Evolutionary conservation across 2,888 invertebrate genomes (phyloP).

Genomic region (Drosophila merina): DNA sequence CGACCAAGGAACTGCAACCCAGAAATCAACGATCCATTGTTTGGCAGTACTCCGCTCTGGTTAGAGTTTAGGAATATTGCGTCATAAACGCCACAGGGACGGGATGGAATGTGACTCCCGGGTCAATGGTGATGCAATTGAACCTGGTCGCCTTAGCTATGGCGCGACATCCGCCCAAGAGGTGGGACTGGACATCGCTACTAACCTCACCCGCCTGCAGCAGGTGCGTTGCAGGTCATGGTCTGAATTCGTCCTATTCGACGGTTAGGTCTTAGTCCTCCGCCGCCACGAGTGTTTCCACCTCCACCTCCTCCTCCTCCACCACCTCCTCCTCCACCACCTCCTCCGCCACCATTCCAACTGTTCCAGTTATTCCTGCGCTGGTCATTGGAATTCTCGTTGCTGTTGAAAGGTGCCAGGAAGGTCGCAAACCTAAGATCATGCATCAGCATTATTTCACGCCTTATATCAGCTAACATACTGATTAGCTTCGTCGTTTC

Average conservation of each 20-base stretch:
- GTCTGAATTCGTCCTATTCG: conserved; percentile 64
- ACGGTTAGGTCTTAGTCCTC: conserved; percentile 68
- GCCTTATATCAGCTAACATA: neutral
- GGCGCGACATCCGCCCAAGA: conserved; percentile 17
- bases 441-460: neutral
- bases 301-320: conserved; percentile 61
- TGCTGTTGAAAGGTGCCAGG: conserved; percentile 68
- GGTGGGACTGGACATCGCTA: conserved; percentile 32
- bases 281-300: conserved; percentile 51
- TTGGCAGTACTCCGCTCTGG: conserved; percentile 53
- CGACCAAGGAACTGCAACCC: conserved; percentile 13
- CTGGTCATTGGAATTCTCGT: conserved; percentile 38
- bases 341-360: conserved; percentile 61
- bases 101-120: conserved; percentile 13
- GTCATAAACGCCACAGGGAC: conserved; percentile 50
- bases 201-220: conserved; percentile 64
- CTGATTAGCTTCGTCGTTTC: neutral
- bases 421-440: conserved; percentile 66
- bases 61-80: conserved; percentile 54
- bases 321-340: conserved; percentile 54
- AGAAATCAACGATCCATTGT: conserved; percentile 2
- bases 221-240: conserved; percentile 42
- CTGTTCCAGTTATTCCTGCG: conserved; percentile 57
- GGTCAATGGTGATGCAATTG: conserved; percentile 1
- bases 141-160: neutral